Evolutionary conservation across 1,140 invertebrate species (phyloP).

Genomic region (Magallana ariakensis): DNA sequence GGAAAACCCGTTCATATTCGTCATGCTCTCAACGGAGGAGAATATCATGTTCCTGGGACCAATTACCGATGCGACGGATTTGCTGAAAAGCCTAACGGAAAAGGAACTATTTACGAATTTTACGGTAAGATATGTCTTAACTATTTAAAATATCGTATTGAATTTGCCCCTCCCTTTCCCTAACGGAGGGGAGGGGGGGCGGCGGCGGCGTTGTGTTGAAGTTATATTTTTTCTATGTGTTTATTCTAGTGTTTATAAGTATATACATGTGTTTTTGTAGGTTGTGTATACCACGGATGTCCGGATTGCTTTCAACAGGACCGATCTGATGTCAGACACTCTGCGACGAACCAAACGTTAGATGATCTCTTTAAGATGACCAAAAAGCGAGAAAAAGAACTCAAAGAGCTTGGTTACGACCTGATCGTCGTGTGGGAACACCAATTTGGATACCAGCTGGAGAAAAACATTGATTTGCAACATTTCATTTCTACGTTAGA

Average conservation of each 20-base stretch:
- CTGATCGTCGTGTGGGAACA: constrained; percentile 51
- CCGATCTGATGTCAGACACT: constrained; percentile 20
- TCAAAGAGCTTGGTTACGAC: constrained; percentile 40
- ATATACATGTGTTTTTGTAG: neutral
- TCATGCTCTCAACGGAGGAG: constrained; percentile 53
- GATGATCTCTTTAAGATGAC: constrained; percentile 37
- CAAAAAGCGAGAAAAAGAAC: constrained; percentile 10
- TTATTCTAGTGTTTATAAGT: neutral
- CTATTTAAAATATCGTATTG: neutral
- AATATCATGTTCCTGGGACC: constrained; percentile 39
- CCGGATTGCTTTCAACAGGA: constrained; percentile 31
- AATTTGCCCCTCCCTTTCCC: constrained; percentile 31
- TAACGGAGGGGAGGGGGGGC: constrained; percentile 21
- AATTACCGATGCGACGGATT: constrained; percentile 50
- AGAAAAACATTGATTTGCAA: constrained; percentile 16
- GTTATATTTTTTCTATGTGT: neutral
- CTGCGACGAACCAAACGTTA: constrained; percentile 29
- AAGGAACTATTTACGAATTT: constrained; percentile 51
- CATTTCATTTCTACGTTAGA: constrained; percentile 39
- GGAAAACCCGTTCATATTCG: constrained; percentile 33
- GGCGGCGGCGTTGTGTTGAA: neutral
- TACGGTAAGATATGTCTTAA: constrained; percentile 31
- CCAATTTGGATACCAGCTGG: constrained; percentile 44
- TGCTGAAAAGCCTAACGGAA: neutral
- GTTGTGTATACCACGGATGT: constrained; percentile 46